Evolutionary conservation across 2,888 invertebrate species (phyloP).

Genomic region (Drosophila glabriapex): DNA sequence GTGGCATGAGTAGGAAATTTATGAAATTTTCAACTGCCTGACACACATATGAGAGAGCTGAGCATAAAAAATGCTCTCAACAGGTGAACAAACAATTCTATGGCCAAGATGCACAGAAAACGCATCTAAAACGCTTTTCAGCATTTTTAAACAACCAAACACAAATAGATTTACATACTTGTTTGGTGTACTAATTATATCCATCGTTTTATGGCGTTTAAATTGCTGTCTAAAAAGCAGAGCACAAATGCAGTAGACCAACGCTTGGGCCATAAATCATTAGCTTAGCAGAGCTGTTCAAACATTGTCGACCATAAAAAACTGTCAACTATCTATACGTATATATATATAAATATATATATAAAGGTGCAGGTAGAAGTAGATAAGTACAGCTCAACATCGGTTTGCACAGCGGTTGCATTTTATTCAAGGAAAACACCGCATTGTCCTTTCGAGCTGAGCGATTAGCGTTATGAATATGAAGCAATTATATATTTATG

Average conservation of each 20-base stretch:
- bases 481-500: constrained; percentile 75
- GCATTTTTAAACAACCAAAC: constrained; percentile 5
- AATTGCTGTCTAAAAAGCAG: constrained; percentile 66
- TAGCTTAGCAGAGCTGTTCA: constrained; percentile 41
- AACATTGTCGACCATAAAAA: constrained; percentile 59
- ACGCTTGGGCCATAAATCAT: constrained; percentile 57
- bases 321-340: not conserved
- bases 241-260: constrained; percentile 6
- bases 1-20: constrained; percentile 51
- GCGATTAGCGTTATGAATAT: constrained; percentile 68
- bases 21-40: constrained; percentile 58
- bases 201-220: constrained; percentile 70
- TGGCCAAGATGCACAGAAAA: constrained; percentile 30
- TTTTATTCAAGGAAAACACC: constrained; percentile 59
- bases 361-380: constrained; percentile 32
- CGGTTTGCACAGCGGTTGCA: constrained; percentile 44
- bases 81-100: constrained; percentile 82
- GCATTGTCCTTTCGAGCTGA: constrained; percentile 43
- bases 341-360: not conserved
- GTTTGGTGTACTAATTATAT: constrained; percentile 16
- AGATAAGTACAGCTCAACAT: not conserved
- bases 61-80: constrained; percentile 76
- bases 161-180: constrained; percentile 6
- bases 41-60: constrained; percentile 42
- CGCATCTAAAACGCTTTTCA: constrained; percentile 14